Conservation (phyloP, 2,888 invertebrate species). For the Prenolepis imparis region DNA sequence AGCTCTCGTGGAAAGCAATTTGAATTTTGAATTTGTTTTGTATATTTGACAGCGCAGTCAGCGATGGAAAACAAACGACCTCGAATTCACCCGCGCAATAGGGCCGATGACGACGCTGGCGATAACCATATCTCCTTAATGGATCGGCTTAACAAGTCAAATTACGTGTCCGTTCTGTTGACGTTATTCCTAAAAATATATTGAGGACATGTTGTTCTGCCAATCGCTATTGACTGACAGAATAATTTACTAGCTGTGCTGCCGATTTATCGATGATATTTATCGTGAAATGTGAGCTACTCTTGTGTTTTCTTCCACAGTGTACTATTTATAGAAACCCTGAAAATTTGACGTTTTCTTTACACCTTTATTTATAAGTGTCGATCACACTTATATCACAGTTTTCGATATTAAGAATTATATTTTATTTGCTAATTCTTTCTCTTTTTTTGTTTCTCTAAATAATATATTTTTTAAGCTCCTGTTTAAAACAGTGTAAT, state of each 20-base stretch:
- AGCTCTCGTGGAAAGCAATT: conserved; percentile 8
- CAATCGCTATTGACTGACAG: conserved; percentile 68
- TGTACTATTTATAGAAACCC: conserved; percentile 30
- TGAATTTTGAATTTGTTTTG: conserved; percentile 32
- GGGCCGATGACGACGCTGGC: conserved; percentile 57
- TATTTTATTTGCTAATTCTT: conserved; percentile 1
- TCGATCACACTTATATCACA: not conserved
- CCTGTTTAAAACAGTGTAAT: not conserved
- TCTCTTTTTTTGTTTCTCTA: not conserved
- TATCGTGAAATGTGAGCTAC: not conserved
- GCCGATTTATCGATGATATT: conserved; percentile 34
- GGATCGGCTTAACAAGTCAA: conserved; percentile 72
- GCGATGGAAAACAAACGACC: conserved; percentile 49
- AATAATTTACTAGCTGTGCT: conserved; percentile 54
- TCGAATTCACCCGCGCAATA: conserved; percentile 51
- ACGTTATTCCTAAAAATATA: conserved; percentile 62
- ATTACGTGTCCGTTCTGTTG: conserved; percentile 66
- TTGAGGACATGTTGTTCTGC: conserved; percentile 53
- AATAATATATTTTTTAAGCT: conserved; percentile 4
- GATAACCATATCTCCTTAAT: conserved; percentile 68
- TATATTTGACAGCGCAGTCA: conserved; percentile 26
- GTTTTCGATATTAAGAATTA: not conserved
- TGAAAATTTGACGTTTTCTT: conserved; percentile 20
- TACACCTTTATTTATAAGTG: conserved; percentile 8
- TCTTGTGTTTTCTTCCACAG: conserved; percentile 24